A percentile compares a stretch with the other conserved stretches of the same genome.
phyloP scores from a whole-genome alignment of 2,113 vertebrate species.

The Phylloscopus whistleri region DNA sequence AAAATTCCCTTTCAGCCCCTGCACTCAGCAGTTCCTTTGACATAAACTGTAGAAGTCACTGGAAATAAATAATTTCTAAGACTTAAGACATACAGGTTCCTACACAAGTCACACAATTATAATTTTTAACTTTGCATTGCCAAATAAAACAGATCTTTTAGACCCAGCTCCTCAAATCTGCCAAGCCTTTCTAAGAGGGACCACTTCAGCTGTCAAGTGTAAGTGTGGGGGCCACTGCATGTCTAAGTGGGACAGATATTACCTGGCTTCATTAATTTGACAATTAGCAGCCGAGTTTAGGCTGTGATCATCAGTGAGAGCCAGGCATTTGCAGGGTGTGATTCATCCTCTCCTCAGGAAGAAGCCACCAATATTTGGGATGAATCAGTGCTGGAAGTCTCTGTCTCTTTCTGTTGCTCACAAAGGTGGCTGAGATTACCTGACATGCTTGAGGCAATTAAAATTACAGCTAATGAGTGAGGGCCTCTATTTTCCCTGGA shows the following conservation, averaged over 20 bases:
- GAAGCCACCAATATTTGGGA: neutral
- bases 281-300: neutral
- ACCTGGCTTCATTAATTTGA: neutral
- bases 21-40: neutral
- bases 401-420: neutral
- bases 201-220: neutral
- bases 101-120: neutral
- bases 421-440: neutral
- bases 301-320: neutral
- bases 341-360: constrained; percentile 15
- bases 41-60: neutral
- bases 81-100: neutral
- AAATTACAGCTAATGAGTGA: neutral
- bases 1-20: neutral
- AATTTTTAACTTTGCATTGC: neutral
- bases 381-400: neutral
- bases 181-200: neutral
- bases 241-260: neutral
- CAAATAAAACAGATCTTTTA: neutral
- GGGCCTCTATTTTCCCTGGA: neutral
- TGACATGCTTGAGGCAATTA: neutral
- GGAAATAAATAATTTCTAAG: neutral
- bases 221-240: neutral
- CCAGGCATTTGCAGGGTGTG: neutral
- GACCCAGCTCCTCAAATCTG: neutral